A percentile compares a stretch with the other conserved stretches of the same genome.
These are phyloP conservation scores for Narcine bancroftii DNA, from an alignment of 2,113 vertebrate genomes.

Conservation along the genomic window DNA sequence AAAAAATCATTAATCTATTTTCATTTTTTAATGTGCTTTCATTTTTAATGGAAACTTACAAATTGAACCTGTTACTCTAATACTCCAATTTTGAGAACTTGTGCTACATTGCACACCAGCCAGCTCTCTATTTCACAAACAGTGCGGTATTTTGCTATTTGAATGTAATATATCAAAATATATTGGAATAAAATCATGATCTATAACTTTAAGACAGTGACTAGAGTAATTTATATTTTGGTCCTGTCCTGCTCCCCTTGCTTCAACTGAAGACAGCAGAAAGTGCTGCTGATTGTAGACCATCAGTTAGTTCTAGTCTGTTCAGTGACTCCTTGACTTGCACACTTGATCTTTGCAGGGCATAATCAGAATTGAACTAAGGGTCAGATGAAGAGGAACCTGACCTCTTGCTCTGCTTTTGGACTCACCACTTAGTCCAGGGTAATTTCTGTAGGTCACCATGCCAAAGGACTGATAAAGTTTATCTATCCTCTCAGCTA, in stretches of 20 bases:
- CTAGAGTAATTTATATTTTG: neutral
- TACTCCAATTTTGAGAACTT: neutral
- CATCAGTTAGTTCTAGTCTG: too few relatives aligned
- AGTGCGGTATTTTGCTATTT: neutral
- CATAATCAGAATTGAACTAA: too few relatives aligned
- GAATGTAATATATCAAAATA: neutral
- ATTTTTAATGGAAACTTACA: neutral
- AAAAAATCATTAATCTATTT: neutral
- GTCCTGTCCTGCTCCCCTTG: neutral
- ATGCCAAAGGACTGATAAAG: too few relatives aligned
- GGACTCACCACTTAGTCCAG: too few relatives aligned
- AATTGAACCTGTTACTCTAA: neutral
- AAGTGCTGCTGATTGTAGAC: too few relatives aligned
- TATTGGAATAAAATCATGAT: neutral
- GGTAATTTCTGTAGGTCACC: too few relatives aligned
- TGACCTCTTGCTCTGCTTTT: too few relatives aligned
- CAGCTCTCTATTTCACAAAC: neutral
- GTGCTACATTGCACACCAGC: too few relatives aligned
- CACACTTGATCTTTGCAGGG: too few relatives aligned
- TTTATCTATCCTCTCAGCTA: too few relatives aligned
- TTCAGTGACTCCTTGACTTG: too few relatives aligned
- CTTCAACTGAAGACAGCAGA: neutral
- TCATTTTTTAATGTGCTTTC: neutral
- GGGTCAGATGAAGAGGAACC: too few relatives aligned
- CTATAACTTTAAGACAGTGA: neutral